Evolutionary conservation across 2,113 vertebrate species (phyloP).

Genomic region (Takifugu bimaculatus): DNA sequence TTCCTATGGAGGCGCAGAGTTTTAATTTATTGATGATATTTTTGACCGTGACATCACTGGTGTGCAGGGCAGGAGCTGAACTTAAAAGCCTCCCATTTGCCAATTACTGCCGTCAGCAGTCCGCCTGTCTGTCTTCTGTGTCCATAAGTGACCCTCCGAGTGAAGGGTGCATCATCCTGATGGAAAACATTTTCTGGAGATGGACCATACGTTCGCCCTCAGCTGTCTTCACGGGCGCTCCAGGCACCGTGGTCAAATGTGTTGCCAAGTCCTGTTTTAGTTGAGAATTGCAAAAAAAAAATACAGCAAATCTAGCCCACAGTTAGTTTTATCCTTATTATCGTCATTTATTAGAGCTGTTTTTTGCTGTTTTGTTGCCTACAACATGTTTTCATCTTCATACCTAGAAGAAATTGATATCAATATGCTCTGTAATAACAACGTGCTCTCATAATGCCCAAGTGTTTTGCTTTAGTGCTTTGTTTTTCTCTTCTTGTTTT

Average conservation of each 20-base stretch:
- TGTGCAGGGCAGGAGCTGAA: not conserved
- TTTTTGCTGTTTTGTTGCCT: not conserved
- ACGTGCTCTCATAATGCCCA: not conserved
- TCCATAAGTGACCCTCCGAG: not conserved
- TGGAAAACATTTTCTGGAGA: not conserved
- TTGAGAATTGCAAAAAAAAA: no score
- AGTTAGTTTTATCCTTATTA: no score
- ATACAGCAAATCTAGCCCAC: no score
- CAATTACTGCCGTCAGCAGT: conserved; percentile 5
- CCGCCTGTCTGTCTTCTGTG: not conserved
- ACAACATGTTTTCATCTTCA: conserved; percentile 10
- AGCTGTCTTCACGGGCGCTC: conserved; percentile 11
- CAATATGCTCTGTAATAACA: conserved; percentile 16
- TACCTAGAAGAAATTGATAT: conserved; percentile 17
- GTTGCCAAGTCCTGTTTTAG: not conserved
- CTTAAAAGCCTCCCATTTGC: not conserved
- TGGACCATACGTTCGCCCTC: not conserved
- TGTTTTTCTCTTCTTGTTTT: not conserved
- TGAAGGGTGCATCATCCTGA: not conserved
- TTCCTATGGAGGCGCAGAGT: not conserved
- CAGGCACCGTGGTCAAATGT: not conserved
- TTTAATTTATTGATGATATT: not conserved
- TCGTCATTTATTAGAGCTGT: no score
- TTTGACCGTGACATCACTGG: not conserved
- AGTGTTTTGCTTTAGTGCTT: not conserved